Evolutionary conservation across 2,113 vertebrate species (phyloP).

Genomic region (Alouatta palliata): DNA sequence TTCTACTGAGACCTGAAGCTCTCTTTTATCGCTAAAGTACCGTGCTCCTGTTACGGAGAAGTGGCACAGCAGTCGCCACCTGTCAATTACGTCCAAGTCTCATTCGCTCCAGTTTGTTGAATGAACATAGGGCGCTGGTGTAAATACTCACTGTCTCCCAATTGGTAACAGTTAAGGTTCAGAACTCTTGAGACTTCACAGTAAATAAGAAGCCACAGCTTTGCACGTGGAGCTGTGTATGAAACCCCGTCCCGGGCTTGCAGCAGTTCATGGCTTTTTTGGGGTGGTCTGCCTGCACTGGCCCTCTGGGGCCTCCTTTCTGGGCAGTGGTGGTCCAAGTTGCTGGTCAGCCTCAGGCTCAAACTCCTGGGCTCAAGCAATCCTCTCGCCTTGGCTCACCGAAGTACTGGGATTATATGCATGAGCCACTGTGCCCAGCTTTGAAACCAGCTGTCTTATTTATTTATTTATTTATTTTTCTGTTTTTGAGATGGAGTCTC

Average conservation of each 20-base stretch:
- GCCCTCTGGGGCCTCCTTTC: accelerated
- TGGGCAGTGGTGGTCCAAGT: neutral
- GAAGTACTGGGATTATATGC: no score
- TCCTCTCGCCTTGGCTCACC: no score
- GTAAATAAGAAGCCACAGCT: neutral
- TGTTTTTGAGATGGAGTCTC: no score
- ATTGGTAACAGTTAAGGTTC: neutral
- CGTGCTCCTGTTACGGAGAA: accelerated
- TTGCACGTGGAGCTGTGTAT: neutral
- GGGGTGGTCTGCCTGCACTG: neutral
- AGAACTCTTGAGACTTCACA: neutral
- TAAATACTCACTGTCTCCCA: accelerated
- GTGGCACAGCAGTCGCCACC: neutral
- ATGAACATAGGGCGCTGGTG: neutral
- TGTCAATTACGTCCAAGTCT: neutral
- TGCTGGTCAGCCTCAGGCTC: neutral
- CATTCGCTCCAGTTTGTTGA: neutral
- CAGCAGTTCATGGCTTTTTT: neutral
- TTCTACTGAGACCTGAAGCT: neutral
- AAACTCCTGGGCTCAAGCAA: no score
- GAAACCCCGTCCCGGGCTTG: neutral
- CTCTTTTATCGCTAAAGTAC: neutral
- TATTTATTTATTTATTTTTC: no score
- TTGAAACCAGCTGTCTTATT: neutral
- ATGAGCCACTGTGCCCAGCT: neutral